Base-by-base conservation (phyloP, 1,140 invertebrate species). In the Solenopsis fugax region DNA sequence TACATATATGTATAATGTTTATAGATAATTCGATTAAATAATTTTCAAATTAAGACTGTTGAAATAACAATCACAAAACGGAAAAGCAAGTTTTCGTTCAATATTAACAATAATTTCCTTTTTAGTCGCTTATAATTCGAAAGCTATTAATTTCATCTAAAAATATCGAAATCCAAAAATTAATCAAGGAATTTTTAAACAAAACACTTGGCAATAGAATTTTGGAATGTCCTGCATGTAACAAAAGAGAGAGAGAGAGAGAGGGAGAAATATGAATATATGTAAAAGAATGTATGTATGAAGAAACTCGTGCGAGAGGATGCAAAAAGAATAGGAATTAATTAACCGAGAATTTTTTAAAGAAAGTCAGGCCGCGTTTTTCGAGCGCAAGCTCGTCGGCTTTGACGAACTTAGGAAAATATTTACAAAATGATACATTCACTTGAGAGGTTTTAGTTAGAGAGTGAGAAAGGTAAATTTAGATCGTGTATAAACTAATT, bases 401-500 rank as follows among this genome's bases (percentile, higher is more conserved):
- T 21, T 58, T 34, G 77, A 34, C 62, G 18, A 72, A 81, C 71
- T 90, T 85, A 81, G 80, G 82, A n/a, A 76, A 80, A 81, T 60
- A 81, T 87, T 72, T 58, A 86, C 62, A 81, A 69, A 69, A 72
- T 85, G 86, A 80, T 76, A 84, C 67, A 72, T 81, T 87, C 54
- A 52, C 80, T 90, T 73, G 85, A 77, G 56, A 16, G 60, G 64
- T 77, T 88, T 90, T 88, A 80, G 72, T 88, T 85, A 73, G 50
- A 34, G 50, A 69, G 52, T 56, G 54, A 64, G 60, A 60, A n/a
- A 52, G 69, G 24, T 88, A 80, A 88, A 18, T 45, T 64, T 90
- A 86, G 89, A 81, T 72, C 65, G 65, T 82, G 82, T 88, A 78
- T 81, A 75, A 82, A 86, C 87, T 88, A 90, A 90, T 82, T 90